phyloP scores from a whole-genome alignment of 2,113 vertebrate species.

The Xenotilapia longispinis region DNA sequence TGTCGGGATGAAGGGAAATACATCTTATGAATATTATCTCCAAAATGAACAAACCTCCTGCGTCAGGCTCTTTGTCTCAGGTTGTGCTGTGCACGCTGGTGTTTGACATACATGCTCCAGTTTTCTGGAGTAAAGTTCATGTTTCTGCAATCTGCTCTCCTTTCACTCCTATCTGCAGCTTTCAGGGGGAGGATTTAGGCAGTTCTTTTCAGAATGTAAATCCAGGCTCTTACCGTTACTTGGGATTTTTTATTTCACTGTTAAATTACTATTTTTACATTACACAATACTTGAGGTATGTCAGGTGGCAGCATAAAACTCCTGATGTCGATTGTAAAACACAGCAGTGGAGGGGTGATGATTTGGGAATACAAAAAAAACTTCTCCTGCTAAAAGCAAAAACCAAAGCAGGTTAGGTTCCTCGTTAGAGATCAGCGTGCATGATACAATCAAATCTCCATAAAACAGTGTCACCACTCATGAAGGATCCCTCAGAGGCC shows the following conservation, averaged over 20 bases:
- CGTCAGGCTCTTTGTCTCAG: neutral
- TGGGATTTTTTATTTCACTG: too few relatives aligned
- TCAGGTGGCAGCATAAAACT: too few relatives aligned
- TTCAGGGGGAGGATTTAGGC: neutral
- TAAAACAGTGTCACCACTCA: neutral
- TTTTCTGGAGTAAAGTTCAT: neutral
- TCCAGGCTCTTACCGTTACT: too few relatives aligned
- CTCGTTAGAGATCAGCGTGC: neutral
- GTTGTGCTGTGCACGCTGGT: neutral
- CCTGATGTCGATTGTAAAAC: too few relatives aligned
- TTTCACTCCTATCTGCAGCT: neutral
- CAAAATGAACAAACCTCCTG: neutral
- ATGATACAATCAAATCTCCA: neutral
- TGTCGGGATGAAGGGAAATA: constrained; percentile 3
- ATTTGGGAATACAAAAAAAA: neutral
- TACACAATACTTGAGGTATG: too few relatives aligned
- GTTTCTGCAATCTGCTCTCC: neutral
- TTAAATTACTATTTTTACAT: too few relatives aligned
- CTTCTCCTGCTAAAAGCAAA: neutral
- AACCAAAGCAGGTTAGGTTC: neutral
- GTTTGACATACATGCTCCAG: neutral
- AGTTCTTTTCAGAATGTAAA: too few relatives aligned
- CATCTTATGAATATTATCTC: constrained; percentile 6
- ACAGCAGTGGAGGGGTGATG: neutral
- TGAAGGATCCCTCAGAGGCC: neutral